Percentiles rank a stretch among this genome's conserved stretches.
Conservation (phyloP, 2,113 vertebrate genomes). For the Saccopteryx leptura region DNA sequence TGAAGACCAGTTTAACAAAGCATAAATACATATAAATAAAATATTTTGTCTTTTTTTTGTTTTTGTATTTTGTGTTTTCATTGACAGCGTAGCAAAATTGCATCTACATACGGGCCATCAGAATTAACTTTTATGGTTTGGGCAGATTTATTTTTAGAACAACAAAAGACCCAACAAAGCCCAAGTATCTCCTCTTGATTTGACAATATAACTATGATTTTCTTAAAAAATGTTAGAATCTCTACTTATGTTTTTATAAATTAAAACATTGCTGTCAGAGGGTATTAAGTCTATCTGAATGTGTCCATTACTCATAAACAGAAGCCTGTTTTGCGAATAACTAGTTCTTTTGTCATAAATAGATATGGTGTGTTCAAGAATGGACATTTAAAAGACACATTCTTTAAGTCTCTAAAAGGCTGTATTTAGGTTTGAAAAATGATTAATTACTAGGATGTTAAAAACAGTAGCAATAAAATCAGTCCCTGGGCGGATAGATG, state of each 20-base stretch:
- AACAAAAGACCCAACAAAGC: not conserved
- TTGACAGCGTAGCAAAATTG: slow-evolving; percentile 14
- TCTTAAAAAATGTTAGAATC: slow-evolving; percentile 6
- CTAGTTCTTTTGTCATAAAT: slow-evolving; percentile 30
- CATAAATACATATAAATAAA: not conserved
- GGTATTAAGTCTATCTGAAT: not conserved
- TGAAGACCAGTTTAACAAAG: slow-evolving; percentile 31
- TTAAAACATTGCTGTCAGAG: slow-evolving; percentile 21
- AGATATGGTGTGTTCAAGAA: not conserved
- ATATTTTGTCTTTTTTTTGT: not conserved
- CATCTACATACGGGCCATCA: not conserved
- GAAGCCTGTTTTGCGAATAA: slow-evolving; percentile 53
- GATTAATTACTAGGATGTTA: slow-evolving; percentile 34
- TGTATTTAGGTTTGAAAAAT: slow-evolving; percentile 39
- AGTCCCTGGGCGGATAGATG: not conserved
- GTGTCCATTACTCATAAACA: not conserved
- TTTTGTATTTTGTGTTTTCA: not conserved
- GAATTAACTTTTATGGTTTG: slow-evolving; percentile 36
- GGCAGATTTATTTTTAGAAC: slow-evolving; percentile 31
- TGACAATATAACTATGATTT: slow-evolving; percentile 5
- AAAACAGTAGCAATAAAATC: slow-evolving; percentile 26
- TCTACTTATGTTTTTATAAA: not conserved
- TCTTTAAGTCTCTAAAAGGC: slow-evolving; percentile 14
- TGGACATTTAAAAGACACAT: slow-evolving; percentile 16
- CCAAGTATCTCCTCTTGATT: slow-evolving; percentile 29